A percentile compares a stretch with the other conserved stretches of the same genome.
Evolutionary conservation across 2,113 vertebrate genomes (phyloP).

Genomic region (Neogale vison): DNA sequence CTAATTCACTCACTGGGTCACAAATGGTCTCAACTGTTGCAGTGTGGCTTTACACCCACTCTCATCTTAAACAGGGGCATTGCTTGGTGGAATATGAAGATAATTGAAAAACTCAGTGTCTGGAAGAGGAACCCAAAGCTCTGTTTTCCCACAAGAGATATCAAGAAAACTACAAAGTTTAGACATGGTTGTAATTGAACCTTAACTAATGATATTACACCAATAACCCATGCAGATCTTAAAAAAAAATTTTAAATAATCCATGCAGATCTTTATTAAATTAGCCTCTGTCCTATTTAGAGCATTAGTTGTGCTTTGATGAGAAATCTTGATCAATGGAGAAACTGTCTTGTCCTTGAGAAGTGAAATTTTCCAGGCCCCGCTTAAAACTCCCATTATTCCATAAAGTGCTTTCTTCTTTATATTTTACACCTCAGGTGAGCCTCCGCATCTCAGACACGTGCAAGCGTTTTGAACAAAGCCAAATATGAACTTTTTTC

Average conservation of each 20-base stretch:
- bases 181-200: conserved; percentile 9
- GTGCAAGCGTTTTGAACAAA: conserved; percentile 42
- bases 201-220: neutral
- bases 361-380: neutral
- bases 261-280: neutral
- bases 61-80: neutral
- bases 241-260: neutral
- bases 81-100: neutral
- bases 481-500: conserved; percentile 17
- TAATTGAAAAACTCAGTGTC: neutral
- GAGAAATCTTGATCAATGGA: neutral
- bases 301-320: conserved; percentile 8
- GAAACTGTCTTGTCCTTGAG: conserved; percentile 17
- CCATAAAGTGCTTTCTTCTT: neutral
- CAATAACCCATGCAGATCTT: neutral
- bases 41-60: neutral
- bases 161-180: neutral
- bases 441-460: neutral
- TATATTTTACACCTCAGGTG: neutral
- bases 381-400: neutral
- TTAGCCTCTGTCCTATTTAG: neutral
- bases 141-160: neutral
- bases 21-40: neutral
- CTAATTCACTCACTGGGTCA: neutral
- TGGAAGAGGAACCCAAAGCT: neutral